These are phyloP conservation scores for Luffia ferchaultella DNA, from an alignment of 2,888 invertebrate species.

Conservation along the genomic window DNA sequence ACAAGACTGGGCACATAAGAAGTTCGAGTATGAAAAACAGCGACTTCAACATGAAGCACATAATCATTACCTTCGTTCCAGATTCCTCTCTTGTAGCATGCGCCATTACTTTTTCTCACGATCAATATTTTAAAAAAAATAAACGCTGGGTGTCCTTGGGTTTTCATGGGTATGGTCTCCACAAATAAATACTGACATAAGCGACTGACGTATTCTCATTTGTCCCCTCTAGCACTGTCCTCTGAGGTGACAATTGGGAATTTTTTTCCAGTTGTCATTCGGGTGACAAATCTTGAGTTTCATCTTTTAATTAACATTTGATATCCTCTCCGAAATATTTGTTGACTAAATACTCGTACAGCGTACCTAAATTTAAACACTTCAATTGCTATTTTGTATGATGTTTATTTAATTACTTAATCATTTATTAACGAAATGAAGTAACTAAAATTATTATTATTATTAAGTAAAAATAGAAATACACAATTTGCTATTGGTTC, in stretches of 20 bases:
- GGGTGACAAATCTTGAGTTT: not conserved
- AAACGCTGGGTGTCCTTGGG: not conserved
- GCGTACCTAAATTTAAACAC: not conserved
- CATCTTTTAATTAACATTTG: not conserved
- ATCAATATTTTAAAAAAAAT: not conserved
- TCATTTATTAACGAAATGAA: too few relatives aligned
- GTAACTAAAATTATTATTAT: too few relatives aligned
- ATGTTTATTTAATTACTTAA: too few relatives aligned
- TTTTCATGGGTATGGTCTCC: not conserved
- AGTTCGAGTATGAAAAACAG: not conserved
- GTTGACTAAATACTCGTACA: not conserved
- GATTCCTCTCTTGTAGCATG: too few relatives aligned
- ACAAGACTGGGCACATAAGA: not conserved
- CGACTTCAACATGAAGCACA: conserved; percentile 1
- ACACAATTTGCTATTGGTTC: too few relatives aligned
- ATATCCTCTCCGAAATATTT: not conserved
- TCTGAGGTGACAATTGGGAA: too few relatives aligned
- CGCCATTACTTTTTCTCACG: too few relatives aligned
- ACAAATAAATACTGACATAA: not conserved
- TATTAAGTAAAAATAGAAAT: too few relatives aligned
- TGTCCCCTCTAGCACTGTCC: not conserved
- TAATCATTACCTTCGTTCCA: not conserved
- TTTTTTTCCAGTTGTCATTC: too few relatives aligned
- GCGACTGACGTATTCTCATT: not conserved
- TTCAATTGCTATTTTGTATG: too few relatives aligned